Conservation (phyloP, 2,888 invertebrate genomes). For the Acanthosepion pharaonis region DNA sequence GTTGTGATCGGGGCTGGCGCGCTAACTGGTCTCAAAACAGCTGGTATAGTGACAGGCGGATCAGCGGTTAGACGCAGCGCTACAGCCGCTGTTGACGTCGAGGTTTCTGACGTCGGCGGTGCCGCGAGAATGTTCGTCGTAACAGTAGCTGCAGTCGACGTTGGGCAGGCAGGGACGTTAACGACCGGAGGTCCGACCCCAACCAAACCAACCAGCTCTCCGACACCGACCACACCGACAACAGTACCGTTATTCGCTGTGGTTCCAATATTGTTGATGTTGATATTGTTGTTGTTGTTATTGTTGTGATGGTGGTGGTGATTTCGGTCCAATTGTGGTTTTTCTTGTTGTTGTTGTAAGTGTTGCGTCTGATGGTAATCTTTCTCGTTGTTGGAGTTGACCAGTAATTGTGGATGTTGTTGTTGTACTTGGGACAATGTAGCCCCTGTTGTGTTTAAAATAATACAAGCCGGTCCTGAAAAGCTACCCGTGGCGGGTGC, state of each 20-base stretch:
- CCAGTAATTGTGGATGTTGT: conserved; percentile 48
- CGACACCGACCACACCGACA: background rate
- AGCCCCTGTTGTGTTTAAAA: conserved; percentile 50
- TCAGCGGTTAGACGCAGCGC: background rate
- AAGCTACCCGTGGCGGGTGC: conserved; percentile 48
- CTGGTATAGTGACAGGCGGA: background rate
- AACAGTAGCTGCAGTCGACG: background rate
- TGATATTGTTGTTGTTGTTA: background rate
- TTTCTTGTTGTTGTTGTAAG: background rate
- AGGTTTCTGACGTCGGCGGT: background rate
- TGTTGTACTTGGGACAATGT: conserved; percentile 51
- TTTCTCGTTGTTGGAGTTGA: background rate
- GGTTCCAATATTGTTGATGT: background rate
- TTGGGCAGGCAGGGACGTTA: background rate
- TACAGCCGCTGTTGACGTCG: background rate
- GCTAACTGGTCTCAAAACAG: conserved; percentile 11
- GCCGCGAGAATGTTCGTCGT: background rate
- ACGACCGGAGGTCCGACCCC: background rate
- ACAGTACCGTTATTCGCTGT: background rate
- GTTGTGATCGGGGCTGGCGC: background rate
- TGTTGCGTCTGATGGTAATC: background rate
- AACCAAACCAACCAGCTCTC: background rate
- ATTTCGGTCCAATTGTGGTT: background rate
- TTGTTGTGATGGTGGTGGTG: conserved; percentile 35
- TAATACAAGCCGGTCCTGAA: conserved; percentile 50